Evolutionary conservation across 1,140 invertebrate species (phyloP).

Genomic region (Popillia japonica): DNA sequence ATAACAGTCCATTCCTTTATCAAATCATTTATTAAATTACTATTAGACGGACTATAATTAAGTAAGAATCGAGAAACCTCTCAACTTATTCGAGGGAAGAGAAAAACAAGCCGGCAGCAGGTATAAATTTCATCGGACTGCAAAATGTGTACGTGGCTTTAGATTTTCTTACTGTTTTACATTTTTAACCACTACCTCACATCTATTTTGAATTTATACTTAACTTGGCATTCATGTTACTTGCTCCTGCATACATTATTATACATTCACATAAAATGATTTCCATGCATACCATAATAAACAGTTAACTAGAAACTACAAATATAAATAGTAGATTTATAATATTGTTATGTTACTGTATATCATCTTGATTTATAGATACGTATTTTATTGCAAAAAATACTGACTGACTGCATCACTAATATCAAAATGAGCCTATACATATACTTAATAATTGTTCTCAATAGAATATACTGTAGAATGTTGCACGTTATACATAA

Average conservation of each 20-base stretch:
- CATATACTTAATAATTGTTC: constrained; percentile 17
- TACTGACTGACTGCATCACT: constrained; percentile 49
- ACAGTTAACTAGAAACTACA: neutral
- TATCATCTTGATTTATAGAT: neutral
- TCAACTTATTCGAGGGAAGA: too few species aligned
- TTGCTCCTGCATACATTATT: neutral
- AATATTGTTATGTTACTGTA: neutral
- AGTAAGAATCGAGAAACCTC: too few species aligned
- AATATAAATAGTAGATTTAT: constrained; percentile 11
- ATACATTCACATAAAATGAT: neutral
- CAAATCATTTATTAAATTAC: too few species aligned
- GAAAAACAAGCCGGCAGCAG: too few species aligned
- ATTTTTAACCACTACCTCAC: neutral
- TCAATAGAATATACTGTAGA: constrained; percentile 41
- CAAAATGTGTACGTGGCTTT: neutral
- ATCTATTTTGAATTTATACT: neutral
- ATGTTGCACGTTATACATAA: constrained; percentile 44
- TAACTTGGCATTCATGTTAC: neutral
- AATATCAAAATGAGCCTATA: constrained; percentile 44
- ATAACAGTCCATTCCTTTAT: too few species aligned
- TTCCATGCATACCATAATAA: neutral
- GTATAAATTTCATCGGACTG: too few species aligned
- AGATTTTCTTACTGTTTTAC: constrained; percentile 9
- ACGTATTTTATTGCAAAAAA: neutral
- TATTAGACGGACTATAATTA: too few species aligned